Conservation (phyloP, 2,888 invertebrate species). For the Linnaemya tessellans region DNA sequence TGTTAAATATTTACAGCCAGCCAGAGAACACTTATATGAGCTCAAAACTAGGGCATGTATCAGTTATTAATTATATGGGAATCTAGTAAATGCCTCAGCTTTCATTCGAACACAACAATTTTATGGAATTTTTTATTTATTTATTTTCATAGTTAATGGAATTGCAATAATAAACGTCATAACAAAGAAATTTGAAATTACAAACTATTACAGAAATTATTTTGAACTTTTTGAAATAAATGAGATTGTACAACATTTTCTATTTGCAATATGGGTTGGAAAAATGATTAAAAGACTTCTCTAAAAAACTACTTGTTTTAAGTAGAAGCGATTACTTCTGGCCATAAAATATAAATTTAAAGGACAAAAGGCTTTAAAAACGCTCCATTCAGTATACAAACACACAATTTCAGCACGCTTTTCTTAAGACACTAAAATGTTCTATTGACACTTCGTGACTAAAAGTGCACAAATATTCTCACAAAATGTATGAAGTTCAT, state of each 20-base stretch:
- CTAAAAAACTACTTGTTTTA: no score
- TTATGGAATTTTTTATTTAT: neutral
- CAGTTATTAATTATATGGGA: conserved; percentile 73
- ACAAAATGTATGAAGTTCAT: neutral
- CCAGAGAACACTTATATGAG: conserved; percentile 14
- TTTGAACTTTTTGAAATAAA: no score
- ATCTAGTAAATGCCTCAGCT: conserved; percentile 80
- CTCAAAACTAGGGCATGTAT: conserved; percentile 73
- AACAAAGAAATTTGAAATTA: neutral
- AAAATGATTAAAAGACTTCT: no score
- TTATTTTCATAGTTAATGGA: neutral
- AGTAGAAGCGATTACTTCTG: no score
- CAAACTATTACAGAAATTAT: no score
- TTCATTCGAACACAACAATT: conserved; percentile 63
- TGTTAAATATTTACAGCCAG: conserved; percentile 38
- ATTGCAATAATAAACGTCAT: neutral
- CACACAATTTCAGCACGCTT: neutral
- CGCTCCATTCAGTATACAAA: neutral
- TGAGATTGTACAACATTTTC: no score
- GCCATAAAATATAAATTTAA: no score
- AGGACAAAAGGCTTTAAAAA: neutral
- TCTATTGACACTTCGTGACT: neutral
- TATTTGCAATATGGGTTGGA: no score
- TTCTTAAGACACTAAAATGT: neutral
- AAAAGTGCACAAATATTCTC: neutral